A percentile compares a stretch with the other conserved stretches of the same genome.
phyloP scores from a whole-genome alignment of 2,797 vertebrate species.

The Microhierax caerulescens region DNA sequence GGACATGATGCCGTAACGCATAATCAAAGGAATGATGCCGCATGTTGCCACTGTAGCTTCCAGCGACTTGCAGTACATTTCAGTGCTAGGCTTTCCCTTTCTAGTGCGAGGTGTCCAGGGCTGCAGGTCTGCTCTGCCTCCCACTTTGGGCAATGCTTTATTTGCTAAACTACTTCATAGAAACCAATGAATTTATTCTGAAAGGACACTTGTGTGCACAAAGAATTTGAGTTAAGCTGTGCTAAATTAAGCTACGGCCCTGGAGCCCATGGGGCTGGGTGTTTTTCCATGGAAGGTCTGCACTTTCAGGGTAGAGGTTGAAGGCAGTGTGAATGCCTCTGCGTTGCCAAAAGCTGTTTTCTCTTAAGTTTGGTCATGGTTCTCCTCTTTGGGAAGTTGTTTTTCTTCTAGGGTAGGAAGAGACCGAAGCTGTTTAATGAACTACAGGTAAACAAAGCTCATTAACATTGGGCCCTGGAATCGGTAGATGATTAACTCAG shows the following conservation, averaged over 20 bases:
- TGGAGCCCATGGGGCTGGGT: background rate
- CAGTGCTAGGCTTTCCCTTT: background rate
- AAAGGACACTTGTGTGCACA: background rate
- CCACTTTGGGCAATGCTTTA: background rate
- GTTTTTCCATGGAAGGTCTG: background rate
- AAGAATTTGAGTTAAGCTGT: background rate
- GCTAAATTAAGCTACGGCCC: rapidly evolving
- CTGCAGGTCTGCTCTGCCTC: background rate
- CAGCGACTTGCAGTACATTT: background rate
- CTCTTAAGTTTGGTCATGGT: background rate
- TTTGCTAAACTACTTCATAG: background rate
- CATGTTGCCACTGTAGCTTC: background rate
- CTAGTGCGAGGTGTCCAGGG: background rate
- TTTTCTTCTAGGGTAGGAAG: background rate
- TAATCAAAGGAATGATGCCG: too few species aligned
- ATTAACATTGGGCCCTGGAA: background rate
- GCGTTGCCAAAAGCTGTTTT: background rate
- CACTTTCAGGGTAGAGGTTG: background rate
- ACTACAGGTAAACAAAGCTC: background rate
- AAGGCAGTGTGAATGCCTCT: rapidly evolving
- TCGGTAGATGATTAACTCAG: background rate
- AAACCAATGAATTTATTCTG: background rate
- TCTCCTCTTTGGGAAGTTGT: background rate
- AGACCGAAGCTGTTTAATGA: background rate
- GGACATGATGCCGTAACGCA: background rate